Evolutionary conservation across 1,140 invertebrate species (phyloP).

Genomic region (Trichonephila clavata): DNA sequence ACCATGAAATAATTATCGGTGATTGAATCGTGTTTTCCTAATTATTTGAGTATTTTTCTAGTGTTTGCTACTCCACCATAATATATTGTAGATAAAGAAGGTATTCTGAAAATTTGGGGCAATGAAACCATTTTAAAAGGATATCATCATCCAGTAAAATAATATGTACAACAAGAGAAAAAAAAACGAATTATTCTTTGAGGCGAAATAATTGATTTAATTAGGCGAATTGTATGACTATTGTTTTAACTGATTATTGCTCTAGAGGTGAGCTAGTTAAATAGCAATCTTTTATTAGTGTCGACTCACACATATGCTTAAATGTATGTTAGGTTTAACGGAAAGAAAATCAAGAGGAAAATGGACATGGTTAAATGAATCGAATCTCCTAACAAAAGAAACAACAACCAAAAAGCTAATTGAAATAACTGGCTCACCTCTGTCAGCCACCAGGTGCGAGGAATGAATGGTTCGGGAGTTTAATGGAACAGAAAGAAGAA

Average conservation of each 20-base stretch:
- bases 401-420: not conserved
- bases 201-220: constrained; percentile 68
- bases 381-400: constrained; percentile 16
- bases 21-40: not conserved
- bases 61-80: not conserved
- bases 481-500: constrained; percentile 69
- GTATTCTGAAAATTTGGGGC: not conserved
- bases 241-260: constrained; percentile 68
- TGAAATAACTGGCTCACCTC: constrained; percentile 48
- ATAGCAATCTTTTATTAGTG: not conserved
- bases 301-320: not conserved
- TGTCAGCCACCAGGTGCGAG: constrained; percentile 63
- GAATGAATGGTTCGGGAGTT: constrained; percentile 46
- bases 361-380: constrained; percentile 24
- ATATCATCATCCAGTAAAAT: not conserved
- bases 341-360: constrained; percentile 13
- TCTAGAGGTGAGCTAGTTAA: constrained; percentile 57
- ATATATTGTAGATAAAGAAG: not conserved
- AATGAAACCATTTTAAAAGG: constrained; percentile 22
- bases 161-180: not conserved
- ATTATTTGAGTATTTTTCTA: not conserved
- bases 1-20: not conserved
- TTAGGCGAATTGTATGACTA: constrained; percentile 67
- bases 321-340: constrained; percentile 22
- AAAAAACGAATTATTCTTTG: constrained; percentile 8